Percentiles rank a stretch among this genome's conserved stretches.
Evolutionary conservation across 2,797 vertebrate genomes (phyloP).

Genomic region (Sebastiscus tertius): DNA sequence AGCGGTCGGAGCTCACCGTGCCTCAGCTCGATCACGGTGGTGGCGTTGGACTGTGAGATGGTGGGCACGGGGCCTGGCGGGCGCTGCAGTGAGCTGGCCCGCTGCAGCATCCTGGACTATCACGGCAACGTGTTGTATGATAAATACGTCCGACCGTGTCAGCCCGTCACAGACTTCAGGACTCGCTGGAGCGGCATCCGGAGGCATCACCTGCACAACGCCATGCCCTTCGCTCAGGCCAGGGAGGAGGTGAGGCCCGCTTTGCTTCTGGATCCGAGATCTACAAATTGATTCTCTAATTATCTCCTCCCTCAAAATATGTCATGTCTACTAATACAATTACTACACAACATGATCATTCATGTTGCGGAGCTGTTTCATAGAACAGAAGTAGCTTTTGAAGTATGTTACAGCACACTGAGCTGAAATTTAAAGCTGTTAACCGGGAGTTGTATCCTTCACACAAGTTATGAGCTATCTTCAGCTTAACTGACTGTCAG

Average conservation of each 20-base stretch:
- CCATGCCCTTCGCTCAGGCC: constrained; percentile 85
- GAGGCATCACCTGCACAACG: constrained; percentile 83
- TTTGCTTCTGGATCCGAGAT: not conserved
- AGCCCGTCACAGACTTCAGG: constrained; percentile 88
- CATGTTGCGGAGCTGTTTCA: not conserved
- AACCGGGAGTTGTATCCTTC: not conserved
- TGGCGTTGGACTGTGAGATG: constrained; percentile 98
- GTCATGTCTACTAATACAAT: not conserved
- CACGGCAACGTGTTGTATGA: constrained; percentile 89
- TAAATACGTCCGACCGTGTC: constrained; percentile 87
- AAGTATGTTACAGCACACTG: not conserved
- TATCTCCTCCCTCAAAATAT: not conserved
- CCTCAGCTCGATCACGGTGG: constrained; percentile 61
- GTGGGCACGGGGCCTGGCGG: constrained; percentile 92
- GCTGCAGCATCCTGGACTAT: constrained; percentile 92
- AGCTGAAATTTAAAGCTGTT: too few species aligned
- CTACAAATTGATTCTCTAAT: not conserved
- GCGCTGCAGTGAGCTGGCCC: constrained; percentile 87
- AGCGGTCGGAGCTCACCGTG: constrained; percentile 76
- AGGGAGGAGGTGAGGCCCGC: constrained; percentile 86
- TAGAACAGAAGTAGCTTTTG: not conserved
- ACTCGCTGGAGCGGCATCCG: constrained; percentile 94
- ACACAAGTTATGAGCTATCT: too few species aligned
- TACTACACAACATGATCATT: not conserved
- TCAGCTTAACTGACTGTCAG: too few species aligned